phyloP scores from a whole-genome alignment of 2,797 vertebrate genomes.

The Columba guinea region DNA sequence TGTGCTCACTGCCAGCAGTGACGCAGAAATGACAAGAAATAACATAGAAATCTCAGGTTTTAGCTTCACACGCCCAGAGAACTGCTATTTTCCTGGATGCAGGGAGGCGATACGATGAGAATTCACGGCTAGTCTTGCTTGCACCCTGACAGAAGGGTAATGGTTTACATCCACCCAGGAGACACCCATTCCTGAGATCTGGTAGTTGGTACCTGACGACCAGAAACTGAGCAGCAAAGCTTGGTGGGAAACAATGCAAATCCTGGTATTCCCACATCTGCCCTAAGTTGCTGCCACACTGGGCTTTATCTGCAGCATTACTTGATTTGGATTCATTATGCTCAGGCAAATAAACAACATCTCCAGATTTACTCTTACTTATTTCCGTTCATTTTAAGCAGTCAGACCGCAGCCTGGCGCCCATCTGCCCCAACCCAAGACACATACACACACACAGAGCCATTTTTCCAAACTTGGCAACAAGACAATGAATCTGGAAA shows the following conservation, averaged over 20 bases:
- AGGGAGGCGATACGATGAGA: rapidly evolving
- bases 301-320: not conserved
- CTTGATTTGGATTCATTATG: not conserved
- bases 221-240: not conserved
- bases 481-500: not conserved
- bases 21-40: not conserved
- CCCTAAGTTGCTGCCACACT: not conserved
- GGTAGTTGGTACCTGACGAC: not conserved
- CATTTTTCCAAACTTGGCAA: not conserved
- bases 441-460: not conserved
- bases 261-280: not conserved
- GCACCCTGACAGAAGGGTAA: not conserved
- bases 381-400: not conserved
- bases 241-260: not conserved
- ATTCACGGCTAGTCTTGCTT: not conserved
- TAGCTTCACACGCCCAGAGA: not conserved
- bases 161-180: not conserved
- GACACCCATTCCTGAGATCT: not conserved
- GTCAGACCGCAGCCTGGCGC: not conserved
- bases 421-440: not conserved
- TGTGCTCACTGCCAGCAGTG: not conserved
- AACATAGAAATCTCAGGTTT: rapidly evolving
- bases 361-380: not conserved
- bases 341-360: not conserved
- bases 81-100: not conserved